Evolutionary conservation across 2,113 vertebrate genomes (phyloP).

Genomic region (Chaetops frenatus): DNA sequence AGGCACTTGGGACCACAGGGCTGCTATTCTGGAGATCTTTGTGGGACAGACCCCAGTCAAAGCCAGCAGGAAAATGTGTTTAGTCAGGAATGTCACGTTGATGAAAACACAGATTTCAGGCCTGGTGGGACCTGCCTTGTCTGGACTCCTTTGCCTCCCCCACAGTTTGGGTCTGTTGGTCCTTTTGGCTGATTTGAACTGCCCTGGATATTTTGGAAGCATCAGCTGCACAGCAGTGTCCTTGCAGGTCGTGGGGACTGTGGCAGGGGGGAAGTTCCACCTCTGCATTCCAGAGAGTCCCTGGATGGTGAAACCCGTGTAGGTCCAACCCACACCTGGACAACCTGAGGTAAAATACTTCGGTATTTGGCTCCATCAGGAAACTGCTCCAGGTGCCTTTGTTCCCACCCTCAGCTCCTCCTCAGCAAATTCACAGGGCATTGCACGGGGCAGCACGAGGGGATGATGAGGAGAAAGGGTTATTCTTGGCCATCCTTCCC

Average conservation of each 20-base stretch:
- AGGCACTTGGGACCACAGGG: neutral
- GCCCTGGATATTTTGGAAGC: neutral
- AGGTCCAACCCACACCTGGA: too few species aligned
- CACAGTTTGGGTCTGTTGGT: accelerated
- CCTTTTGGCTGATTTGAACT: neutral
- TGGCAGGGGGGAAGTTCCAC: neutral
- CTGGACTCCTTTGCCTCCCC: neutral
- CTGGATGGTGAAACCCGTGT: accelerated
- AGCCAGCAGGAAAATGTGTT: neutral
- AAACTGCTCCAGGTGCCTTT: neutral
- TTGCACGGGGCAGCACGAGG: neutral
- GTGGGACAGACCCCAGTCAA: neutral
- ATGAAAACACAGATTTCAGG: neutral
- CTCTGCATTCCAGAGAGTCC: neutral
- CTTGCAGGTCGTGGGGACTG: accelerated
- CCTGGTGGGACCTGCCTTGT: neutral
- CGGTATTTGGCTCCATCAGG: accelerated
- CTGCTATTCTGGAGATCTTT: neutral
- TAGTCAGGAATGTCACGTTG: accelerated
- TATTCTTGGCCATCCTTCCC: neutral
- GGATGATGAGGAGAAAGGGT: neutral
- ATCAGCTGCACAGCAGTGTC: neutral
- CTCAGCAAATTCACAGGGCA: neutral
- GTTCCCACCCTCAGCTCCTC: neutral
- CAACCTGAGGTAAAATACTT: neutral